phyloP scores from a whole-genome alignment of 2,888 invertebrate species.

The Aporophyla lueneburgensis region DNA sequence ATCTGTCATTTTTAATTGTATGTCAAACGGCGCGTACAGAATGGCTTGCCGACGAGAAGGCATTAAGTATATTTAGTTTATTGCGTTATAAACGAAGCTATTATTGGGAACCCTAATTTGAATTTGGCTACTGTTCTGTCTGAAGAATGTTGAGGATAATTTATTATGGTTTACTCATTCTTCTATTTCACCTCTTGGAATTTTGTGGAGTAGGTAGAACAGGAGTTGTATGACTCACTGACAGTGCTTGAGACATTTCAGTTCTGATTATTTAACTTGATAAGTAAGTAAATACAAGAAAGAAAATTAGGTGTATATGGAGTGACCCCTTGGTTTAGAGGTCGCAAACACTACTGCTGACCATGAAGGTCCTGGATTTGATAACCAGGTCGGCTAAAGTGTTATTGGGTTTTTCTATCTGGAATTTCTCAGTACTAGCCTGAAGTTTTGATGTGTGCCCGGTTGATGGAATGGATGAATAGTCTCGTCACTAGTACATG shows the following conservation, averaged over 20 bases:
- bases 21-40: slow-evolving; percentile 82
- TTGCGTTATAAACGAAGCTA: slow-evolving; percentile 87
- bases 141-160: slow-evolving; percentile 46
- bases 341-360: too few species aligned
- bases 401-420: too few species aligned
- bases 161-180: slow-evolving; percentile 35
- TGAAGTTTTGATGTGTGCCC: too few species aligned
- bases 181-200: slow-evolving; percentile 12
- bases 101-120: slow-evolving; percentile 83
- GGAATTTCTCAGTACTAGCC: too few species aligned
- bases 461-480: too few species aligned
- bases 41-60: slow-evolving; percentile 75
- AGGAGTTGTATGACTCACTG: background rate
- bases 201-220: background rate
- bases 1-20: slow-evolving; percentile 90
- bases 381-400: too few species aligned
- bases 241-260: background rate
- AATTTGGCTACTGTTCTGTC: slow-evolving; percentile 69
- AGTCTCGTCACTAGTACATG: too few species aligned
- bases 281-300: too few species aligned
- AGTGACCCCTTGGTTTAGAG: too few species aligned
- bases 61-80: slow-evolving; percentile 89
- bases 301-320: too few species aligned
- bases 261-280: background rate
- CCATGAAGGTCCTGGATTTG: too few species aligned